Evolutionary conservation across 2,888 invertebrate species (phyloP), one percentile per base, ranked within the genome.

Genomic region (Leptinotarsa rubiginosa): DNA sequence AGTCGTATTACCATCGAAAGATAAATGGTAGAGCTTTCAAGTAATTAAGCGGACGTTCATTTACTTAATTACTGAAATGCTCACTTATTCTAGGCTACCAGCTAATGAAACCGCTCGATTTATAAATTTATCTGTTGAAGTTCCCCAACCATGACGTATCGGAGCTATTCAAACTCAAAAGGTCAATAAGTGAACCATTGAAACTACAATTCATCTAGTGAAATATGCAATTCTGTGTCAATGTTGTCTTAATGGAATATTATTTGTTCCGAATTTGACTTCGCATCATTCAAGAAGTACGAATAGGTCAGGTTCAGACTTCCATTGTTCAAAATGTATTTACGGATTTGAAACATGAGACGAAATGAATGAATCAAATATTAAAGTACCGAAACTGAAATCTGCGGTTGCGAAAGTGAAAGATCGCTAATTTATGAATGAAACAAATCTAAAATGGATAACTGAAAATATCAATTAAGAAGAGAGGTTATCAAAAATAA

Each of bases 11-110:
- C 79, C 50, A 72, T 75, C 78, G 64, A 65, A 77, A 79, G 79
- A 77, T 79, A 79, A 79, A 79, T 76, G 78, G 73, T 72, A 50
- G 78, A 62, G 77, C 78, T 79, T 76, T 77, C 73, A 65, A 74
- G 78, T 75, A 78, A 79, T 78, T 79, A 78, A 78, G 77, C 73
- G 78, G 75, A 78, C 77, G 75, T 80, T 78, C 77, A 76, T 78
- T 79, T 75, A 80, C 74, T 78, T 77, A 77, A 80, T 80, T 77
- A 77, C 76, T 72, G 71, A 69, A 78, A 72, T 75, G 70, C 72
- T 73, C 73, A 54, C 59, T 71, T 69, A 71, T 65, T 74, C 47
- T 49, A 59, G 52, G 31, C 65, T 69, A 54, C 68, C 54, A 73
- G 47, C 54, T 70, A 52, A 74, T 74, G 59, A 70, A 70, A 70